Conservation (phyloP, 2,888 invertebrate genomes). For the Caenorhabditis doughertyi region DNA sequence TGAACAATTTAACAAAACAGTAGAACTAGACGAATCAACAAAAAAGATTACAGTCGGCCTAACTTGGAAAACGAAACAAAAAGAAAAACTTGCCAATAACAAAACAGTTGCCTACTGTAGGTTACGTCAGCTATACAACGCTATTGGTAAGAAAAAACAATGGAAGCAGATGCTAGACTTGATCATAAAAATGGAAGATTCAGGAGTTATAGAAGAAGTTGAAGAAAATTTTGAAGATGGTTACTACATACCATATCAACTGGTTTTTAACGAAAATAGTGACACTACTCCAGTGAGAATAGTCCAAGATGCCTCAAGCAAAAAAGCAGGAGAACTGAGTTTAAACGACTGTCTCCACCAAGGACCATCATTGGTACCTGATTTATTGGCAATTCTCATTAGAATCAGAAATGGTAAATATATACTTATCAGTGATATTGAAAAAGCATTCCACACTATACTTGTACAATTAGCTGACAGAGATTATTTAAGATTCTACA, state of each 20-base stretch:
- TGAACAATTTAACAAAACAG: not conserved
- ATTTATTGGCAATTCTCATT: slow-evolving; percentile 6
- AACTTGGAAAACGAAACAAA: not conserved
- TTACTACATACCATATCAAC: not conserved
- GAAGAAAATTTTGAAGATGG: not conserved
- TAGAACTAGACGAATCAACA: not conserved
- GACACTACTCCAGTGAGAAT: slow-evolving; percentile 7
- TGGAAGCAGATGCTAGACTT: not conserved
- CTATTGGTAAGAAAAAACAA: not conserved
- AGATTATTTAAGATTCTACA: slow-evolving; percentile 6
- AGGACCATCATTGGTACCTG: slow-evolving; percentile 27
- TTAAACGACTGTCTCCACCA: slow-evolving; percentile 5
- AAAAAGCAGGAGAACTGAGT: slow-evolving; percentile 17
- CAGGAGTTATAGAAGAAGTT: not conserved
- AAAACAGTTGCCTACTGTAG: slow-evolving; percentile 3
- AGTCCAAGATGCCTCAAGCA: slow-evolving; percentile 15
- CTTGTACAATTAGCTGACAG: not conserved
- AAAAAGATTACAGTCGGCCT: not conserved
- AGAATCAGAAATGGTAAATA: slow-evolving; percentile 18
- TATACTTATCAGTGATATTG: slow-evolving; percentile 2
- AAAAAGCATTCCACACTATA: slow-evolving; percentile 25
- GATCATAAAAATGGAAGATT: slow-evolving; percentile 13
- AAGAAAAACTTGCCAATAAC: slow-evolving; percentile 6
- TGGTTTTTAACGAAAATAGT: slow-evolving; percentile 5
- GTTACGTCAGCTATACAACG: not conserved